Percentiles rank a stretch among this genome's conserved stretches.
Conservation (phyloP, 2,797 vertebrate species). For the Acanthis flammea region DNA sequence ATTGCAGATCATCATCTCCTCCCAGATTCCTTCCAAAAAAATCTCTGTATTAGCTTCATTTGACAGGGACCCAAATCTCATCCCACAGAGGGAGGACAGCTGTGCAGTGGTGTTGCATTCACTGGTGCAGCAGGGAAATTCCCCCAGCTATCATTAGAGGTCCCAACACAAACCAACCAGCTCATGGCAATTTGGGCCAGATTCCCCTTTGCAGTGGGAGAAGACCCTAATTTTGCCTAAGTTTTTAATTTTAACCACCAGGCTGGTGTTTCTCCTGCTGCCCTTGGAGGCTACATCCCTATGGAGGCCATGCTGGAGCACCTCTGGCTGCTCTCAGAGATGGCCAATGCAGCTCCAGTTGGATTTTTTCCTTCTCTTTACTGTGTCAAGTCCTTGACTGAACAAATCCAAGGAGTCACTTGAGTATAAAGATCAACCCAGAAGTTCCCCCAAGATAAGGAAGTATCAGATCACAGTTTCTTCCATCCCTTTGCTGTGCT, state of each 20-base stretch:
- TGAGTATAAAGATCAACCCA: background rate
- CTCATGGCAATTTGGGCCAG: background rate
- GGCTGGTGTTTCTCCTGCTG: background rate
- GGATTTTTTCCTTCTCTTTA: background rate
- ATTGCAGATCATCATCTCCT: background rate
- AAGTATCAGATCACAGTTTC: background rate
- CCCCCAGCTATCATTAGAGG: background rate
- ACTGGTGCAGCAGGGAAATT: background rate
- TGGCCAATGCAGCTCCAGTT: background rate
- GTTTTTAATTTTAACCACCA: background rate
- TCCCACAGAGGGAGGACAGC: background rate
- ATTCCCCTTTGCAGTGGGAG: rapidly evolving
- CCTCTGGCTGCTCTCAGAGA: background rate
- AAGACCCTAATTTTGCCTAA: background rate
- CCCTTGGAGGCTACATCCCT: background rate
- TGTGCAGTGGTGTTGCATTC: background rate
- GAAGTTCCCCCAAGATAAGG: background rate
- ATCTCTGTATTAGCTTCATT: background rate
- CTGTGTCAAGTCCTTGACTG: background rate
- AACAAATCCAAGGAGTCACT: background rate
- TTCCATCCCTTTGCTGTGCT: background rate
- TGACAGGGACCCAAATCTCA: background rate
- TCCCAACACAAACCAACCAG: background rate
- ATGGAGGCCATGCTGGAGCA: rapidly evolving
- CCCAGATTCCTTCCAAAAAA: background rate